Evolutionary conservation across 2,113 vertebrate species (phyloP), one percentile per base, ranked within the genome.

Genomic region (Numida meleagris): DNA sequence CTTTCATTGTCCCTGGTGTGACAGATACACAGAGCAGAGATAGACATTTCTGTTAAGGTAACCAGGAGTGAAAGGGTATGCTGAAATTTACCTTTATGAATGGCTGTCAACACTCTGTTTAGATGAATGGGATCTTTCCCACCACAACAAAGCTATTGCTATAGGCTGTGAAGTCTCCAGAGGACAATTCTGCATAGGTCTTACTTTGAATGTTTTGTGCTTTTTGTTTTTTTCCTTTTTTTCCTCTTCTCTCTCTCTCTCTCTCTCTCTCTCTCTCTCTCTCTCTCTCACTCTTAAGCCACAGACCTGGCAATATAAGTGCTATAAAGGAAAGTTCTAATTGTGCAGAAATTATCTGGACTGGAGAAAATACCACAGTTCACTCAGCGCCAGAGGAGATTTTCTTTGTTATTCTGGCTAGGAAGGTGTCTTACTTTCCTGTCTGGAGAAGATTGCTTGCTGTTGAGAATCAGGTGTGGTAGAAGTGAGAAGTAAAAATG

Each of bases 61-160:
- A 85, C 86, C 51, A 90, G 82, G 38, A 95, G 51, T 72, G 70
- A 88, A 78, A 7, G 5, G 40, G 17, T 48, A 57, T 11, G 4
- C 92, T 71, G 73, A 83, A 74, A 90, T 50, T 83, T 68, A 42
- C 34, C 57, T 63, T 88, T 83, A 81, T 81, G 80, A 61, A 78
- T 74, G 51, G 59, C 82, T 90, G 57, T 88, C 62, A 78, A 63
- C 68, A 77, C 34, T 23, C 46, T 58, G 38, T 74, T 88, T 57
- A 70, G 82, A 87, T 79, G 71, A 91, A 89, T 63, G 48, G 57
- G 87, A 82, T 88, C 76, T 65, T 74, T 83, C 72, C 55, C 51
- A 77, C 68, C 42, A 74, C 40, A 86, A 59, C 67, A 77, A 50
- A 74, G 75, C 53, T 94, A 62, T 87, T 93, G 62, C 75, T 87